phyloP scores from a whole-genome alignment of 2,113 vertebrate genomes.

The Triplophysa rosa region DNA sequence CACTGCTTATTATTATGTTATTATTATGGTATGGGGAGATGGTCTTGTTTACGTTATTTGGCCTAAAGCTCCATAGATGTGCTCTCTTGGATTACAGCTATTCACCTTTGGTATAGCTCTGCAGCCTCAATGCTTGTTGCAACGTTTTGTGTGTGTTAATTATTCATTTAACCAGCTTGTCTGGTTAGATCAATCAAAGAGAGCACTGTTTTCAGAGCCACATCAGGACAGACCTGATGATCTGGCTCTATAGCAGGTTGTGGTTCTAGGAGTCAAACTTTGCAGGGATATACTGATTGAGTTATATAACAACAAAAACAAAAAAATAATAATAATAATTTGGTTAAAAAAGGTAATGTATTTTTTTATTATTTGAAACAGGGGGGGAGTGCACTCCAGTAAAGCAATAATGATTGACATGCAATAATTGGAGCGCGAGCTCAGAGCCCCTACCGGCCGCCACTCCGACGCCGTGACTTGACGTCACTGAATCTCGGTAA shows the following conservation, averaged over 20 bases:
- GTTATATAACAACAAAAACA: too few species aligned
- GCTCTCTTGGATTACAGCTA: constrained; percentile 1
- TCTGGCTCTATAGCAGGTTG: not conserved
- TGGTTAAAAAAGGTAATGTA: not conserved
- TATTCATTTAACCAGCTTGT: constrained; percentile 51
- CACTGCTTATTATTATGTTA: too few species aligned
- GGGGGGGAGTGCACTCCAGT: not conserved
- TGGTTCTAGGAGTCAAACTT: too few species aligned
- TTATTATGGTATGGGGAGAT: too few species aligned
- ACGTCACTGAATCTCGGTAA: constrained; percentile 78
- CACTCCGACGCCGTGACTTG: constrained; percentile 84
- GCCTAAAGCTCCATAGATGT: too few species aligned
- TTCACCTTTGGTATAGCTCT: constrained; percentile 25
- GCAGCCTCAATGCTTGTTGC: constrained; percentile 32
- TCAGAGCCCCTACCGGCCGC: constrained; percentile 63
- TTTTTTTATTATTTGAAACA: not conserved
- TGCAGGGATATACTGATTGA: too few species aligned
- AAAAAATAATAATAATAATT: too few species aligned
- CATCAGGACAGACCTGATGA: not conserved
- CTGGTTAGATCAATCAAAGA: constrained; percentile 30
- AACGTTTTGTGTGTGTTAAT: constrained; percentile 48
- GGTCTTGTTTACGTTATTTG: too few species aligned
- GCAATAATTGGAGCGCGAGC: constrained; percentile 63
- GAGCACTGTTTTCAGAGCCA: constrained; percentile 16
- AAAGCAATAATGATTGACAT: constrained; percentile 60